Conservation (phyloP, 2,888 invertebrate genomes). For the Dascillus cervinus region DNA sequence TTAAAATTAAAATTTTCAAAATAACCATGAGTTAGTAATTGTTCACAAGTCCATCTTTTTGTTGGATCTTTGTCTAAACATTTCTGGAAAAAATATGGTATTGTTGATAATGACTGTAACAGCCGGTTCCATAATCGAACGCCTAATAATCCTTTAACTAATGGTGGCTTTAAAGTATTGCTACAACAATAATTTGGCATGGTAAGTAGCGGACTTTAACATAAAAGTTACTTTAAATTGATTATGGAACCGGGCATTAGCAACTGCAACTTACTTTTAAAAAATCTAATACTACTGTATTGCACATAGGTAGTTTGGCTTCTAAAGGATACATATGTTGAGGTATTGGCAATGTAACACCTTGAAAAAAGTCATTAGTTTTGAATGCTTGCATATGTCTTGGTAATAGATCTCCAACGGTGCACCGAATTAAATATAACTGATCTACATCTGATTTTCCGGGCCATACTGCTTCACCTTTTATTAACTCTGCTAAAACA, state of each 20-base stretch:
- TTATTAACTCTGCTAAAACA: constrained; percentile 78
- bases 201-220: no score
- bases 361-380: constrained; percentile 86
- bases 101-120: no score
- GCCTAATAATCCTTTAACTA: no score
- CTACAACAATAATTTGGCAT: no score
- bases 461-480: constrained; percentile 94
- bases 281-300: constrained; percentile 70
- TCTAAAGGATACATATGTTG: constrained; percentile 79
- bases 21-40: constrained; percentile 81
- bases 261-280: constrained; percentile 57
- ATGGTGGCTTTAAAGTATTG: no score
- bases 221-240: no score
- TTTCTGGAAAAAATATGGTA: constrained; percentile 55
- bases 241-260: no score
- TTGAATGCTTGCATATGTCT: constrained; percentile 95
- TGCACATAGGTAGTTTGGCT: constrained; percentile 72
- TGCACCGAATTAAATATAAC: constrained; percentile 88
- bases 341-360: constrained; percentile 87
- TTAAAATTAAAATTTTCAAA: constrained; percentile 84
- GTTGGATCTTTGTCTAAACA: constrained; percentile 93
- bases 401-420: constrained; percentile 87
- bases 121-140: no score
- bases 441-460: constrained; percentile 99
- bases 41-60: constrained; percentile 86